phyloP scores from a whole-genome alignment of 2,888 invertebrate species.

The Erebia epiphron region DNA sequence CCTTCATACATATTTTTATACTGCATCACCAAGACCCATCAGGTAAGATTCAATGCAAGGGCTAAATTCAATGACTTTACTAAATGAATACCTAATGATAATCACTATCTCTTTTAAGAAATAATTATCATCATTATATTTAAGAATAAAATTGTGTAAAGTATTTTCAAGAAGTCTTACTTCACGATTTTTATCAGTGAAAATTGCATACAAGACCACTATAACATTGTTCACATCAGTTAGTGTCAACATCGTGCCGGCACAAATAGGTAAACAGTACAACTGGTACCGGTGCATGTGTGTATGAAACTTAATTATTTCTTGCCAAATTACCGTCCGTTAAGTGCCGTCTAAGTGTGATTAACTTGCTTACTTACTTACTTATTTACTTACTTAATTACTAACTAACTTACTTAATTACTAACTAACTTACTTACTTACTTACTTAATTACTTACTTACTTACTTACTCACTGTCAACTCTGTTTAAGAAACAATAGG shows the following conservation, averaged over 20 bases:
- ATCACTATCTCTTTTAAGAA: no score
- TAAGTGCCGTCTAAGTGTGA: not conserved
- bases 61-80: no score
- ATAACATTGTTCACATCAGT: not conserved
- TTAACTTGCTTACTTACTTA: constrained; percentile 1
- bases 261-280: no score
- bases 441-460: constrained; percentile 1
- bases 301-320: not conserved
- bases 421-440: not conserved
- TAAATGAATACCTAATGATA: no score
- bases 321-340: not conserved
- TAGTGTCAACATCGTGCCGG: not conserved
- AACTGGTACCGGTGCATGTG: no score
- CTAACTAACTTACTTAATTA: no score
- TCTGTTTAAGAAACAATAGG: constrained; percentile 1
- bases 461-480: not conserved
- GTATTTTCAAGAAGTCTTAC: no score
- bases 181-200: not conserved
- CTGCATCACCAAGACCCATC: no score
- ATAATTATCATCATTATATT: no score
- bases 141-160: no score
- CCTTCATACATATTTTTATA: no score
- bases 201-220: not conserved
- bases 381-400: not conserved
- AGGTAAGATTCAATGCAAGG: no score